Evolutionary conservation across 2,888 invertebrate genomes (phyloP).

Genomic region (Cryptophagus acutangulus): DNA sequence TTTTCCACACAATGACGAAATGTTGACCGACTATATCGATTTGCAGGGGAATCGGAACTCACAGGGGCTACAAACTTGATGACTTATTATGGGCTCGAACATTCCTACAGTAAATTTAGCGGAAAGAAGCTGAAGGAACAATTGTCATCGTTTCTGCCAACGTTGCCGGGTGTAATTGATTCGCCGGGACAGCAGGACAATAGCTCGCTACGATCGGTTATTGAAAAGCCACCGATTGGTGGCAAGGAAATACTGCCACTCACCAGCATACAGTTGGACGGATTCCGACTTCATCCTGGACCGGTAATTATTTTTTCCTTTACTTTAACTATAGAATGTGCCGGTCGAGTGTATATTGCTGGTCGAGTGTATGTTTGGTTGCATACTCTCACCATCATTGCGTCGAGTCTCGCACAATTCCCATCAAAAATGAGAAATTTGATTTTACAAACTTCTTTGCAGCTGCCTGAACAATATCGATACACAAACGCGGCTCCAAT

Average conservation of each 20-base stretch:
- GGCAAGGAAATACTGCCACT: constrained; percentile 86
- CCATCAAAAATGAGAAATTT: background rate
- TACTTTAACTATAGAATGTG: background rate
- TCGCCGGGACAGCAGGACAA: constrained; percentile 81
- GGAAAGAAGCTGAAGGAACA: constrained; percentile 94
- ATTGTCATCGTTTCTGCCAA: constrained; percentile 89
- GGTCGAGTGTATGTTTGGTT: constrained; percentile 6
- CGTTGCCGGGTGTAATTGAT: constrained; percentile 92
- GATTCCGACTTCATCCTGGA: constrained; percentile 92
- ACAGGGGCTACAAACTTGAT: constrained; percentile 97
- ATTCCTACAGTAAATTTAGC: constrained; percentile 96
- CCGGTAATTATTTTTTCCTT: constrained; percentile 59
- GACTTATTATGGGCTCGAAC: constrained; percentile 93
- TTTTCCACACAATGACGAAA: background rate
- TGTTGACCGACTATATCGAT: background rate
- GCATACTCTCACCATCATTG: background rate
- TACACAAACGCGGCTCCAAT: constrained; percentile 87
- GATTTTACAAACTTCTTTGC: constrained; percentile 28
- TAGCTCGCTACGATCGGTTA: constrained; percentile 87
- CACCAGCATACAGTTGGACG: constrained; percentile 82
- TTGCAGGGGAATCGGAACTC: constrained; percentile 78
- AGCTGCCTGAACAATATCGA: constrained; percentile 91
- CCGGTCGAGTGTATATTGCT: constrained; percentile 2
- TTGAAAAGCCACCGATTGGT: constrained; percentile 91
- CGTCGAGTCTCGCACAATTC: background rate